These are phyloP conservation scores for Agonopterix heracliana DNA, from an alignment of 2,888 invertebrate genomes.

Conservation along the genomic window DNA sequence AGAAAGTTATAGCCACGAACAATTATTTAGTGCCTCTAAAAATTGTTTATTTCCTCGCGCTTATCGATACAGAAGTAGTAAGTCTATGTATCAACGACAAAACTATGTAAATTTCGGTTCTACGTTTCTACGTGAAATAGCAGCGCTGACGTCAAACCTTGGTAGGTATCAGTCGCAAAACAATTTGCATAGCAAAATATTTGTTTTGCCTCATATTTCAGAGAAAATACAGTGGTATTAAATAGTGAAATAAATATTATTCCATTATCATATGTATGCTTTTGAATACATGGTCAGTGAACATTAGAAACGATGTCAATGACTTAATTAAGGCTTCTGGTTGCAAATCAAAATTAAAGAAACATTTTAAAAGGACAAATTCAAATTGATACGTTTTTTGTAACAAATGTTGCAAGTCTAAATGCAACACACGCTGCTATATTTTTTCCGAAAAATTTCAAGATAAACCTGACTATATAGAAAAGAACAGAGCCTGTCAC, in stretches of 20 bases:
- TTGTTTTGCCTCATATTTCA: not conserved
- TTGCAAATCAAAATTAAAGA: too few relatives aligned
- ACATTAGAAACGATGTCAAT: too few relatives aligned
- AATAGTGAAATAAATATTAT: not conserved
- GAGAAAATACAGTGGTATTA: not conserved
- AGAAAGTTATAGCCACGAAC: not conserved
- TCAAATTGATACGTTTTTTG: too few relatives aligned
- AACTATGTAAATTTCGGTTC: too few relatives aligned
- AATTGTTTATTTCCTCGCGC: not conserved
- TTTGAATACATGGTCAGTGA: too few relatives aligned
- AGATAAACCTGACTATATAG: not conserved
- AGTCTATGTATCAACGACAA: too few relatives aligned
- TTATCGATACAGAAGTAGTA: not conserved
- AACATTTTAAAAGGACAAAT: too few relatives aligned
- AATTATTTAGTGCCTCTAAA: not conserved
- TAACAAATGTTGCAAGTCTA: too few relatives aligned
- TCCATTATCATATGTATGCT: too few relatives aligned
- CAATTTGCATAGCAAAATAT: not conserved
- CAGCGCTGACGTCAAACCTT: not conserved
- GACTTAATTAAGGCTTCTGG: too few relatives aligned
- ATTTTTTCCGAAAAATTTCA: not conserved
- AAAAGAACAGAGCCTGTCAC: conserved; percentile 31
- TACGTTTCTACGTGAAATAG: not conserved
- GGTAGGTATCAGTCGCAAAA: not conserved
- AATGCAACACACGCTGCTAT: too few relatives aligned